These are phyloP conservation scores for Pteruthius melanotis DNA, from an alignment of 2,113 vertebrate genomes.

Conservation along the genomic window DNA sequence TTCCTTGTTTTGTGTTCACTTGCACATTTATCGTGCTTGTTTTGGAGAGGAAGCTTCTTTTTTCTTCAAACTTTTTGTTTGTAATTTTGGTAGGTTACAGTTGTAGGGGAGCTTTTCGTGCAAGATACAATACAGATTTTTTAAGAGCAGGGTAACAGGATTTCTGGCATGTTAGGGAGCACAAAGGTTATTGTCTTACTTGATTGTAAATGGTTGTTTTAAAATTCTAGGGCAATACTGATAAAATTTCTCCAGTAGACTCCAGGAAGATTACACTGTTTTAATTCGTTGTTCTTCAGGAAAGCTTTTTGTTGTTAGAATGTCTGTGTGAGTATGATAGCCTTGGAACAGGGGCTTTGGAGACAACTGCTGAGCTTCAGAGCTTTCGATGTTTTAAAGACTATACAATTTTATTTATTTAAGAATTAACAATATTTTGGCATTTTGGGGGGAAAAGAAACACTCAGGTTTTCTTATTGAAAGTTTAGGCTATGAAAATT, in stretches of 20 bases:
- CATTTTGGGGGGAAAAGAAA: background rate
- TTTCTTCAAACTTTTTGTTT: background rate
- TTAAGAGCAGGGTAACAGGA: background rate
- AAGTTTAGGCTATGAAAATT: background rate
- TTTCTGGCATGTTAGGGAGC: background rate
- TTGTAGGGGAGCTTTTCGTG: background rate
- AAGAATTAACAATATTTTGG: background rate
- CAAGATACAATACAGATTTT: background rate
- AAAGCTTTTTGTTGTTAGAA: background rate
- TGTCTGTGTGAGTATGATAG: background rate
- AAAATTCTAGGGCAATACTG: background rate
- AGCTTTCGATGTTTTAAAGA: background rate
- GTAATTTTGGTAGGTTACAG: background rate
- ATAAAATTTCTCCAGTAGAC: background rate
- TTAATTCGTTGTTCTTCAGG: background rate
- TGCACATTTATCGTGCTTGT: background rate
- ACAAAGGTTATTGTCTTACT: background rate
- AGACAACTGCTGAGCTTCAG: background rate
- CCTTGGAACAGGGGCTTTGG: background rate
- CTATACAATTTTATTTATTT: background rate
- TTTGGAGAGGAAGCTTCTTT: background rate
- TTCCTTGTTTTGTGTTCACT: background rate
- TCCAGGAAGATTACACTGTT: background rate
- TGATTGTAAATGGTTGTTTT: background rate
- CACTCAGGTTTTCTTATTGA: background rate